Conservation (phyloP, 1,140 invertebrate genomes). For the Samia ricini region DNA sequence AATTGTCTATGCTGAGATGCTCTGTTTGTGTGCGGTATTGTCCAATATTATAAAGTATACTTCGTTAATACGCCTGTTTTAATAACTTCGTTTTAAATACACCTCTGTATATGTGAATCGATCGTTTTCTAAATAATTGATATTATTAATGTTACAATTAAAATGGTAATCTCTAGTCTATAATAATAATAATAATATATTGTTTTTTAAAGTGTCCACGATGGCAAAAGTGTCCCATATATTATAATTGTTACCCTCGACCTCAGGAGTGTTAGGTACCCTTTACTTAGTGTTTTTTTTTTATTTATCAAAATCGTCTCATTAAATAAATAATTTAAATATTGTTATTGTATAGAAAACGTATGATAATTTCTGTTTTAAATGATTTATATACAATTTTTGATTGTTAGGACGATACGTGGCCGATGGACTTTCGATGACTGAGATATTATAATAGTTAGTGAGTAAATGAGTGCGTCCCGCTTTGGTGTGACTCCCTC, state of each 20-base stretch:
- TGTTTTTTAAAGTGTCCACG: slow-evolving; percentile 50
- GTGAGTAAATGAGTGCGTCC: slow-evolving; percentile 54
- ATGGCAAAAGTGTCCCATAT: slow-evolving; percentile 46
- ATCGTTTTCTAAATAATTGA: slow-evolving; percentile 42
- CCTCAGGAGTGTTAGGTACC: slow-evolving; percentile 68
- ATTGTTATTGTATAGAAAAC: slow-evolving; percentile 72
- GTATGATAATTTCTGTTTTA: slow-evolving; percentile 55
- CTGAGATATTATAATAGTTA: slow-evolving; percentile 48
- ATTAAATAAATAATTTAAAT: slow-evolving; percentile 55
- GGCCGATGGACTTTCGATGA: slow-evolving; percentile 75
- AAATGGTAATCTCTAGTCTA: slow-evolving; percentile 43
- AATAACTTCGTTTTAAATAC: slow-evolving; percentile 25
- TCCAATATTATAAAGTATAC: slow-evolving; percentile 24
- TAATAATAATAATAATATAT: slow-evolving; percentile 41
- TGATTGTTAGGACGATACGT: slow-evolving; percentile 62
- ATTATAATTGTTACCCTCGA: slow-evolving; percentile 55
- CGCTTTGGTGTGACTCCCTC: slow-evolving; percentile 58
- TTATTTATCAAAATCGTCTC: slow-evolving; percentile 56
- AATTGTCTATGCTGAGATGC: slow-evolving; percentile 41
- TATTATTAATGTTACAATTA: slow-evolving; percentile 50
- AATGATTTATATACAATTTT: slow-evolving; percentile 51
- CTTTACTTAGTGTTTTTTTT: slow-evolving; percentile 67
- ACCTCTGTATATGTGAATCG: slow-evolving; percentile 27
- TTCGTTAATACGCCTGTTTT: slow-evolving; percentile 23
- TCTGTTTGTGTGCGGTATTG: slow-evolving; percentile 28